Evolutionary conservation across 1,140 invertebrate genomes (phyloP).

Genomic region (Sycobia sp.): DNA sequence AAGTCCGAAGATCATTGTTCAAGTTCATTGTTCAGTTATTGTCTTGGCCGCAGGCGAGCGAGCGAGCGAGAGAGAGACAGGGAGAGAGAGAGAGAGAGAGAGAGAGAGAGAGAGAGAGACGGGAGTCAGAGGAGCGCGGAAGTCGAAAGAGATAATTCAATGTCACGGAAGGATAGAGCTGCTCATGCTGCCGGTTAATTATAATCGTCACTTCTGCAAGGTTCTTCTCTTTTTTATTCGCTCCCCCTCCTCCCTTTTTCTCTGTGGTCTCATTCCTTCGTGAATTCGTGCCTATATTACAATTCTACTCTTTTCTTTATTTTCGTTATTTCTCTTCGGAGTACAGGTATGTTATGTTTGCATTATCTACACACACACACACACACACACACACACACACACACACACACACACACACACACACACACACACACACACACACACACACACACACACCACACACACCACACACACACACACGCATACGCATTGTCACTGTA

Average conservation of each 20-base stretch:
- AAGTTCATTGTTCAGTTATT: constrained; percentile 50
- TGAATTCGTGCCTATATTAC: no score
- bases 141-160: constrained; percentile 36
- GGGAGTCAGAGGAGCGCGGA: neutral
- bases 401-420: no score
- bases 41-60: constrained; percentile 34
- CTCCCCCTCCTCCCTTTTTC: constrained; percentile 3
- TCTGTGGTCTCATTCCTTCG: neutral
- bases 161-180: constrained; percentile 35
- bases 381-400: no score
- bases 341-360: no score
- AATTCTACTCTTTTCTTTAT: no score
- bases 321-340: no score
- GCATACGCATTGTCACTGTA: no score
- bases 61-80: neutral
- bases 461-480: no score
- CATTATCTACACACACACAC: no score
- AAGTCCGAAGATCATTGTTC: constrained; percentile 50
- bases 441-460: no score
- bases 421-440: no score
- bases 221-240: constrained; percentile 13
- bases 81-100: neutral
- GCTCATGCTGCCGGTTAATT: constrained; percentile 27
- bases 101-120: neutral
- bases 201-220: constrained; percentile 19